phyloP scores from a whole-genome alignment of 2,888 invertebrate genomes.

The Heliconius aoede region DNA sequence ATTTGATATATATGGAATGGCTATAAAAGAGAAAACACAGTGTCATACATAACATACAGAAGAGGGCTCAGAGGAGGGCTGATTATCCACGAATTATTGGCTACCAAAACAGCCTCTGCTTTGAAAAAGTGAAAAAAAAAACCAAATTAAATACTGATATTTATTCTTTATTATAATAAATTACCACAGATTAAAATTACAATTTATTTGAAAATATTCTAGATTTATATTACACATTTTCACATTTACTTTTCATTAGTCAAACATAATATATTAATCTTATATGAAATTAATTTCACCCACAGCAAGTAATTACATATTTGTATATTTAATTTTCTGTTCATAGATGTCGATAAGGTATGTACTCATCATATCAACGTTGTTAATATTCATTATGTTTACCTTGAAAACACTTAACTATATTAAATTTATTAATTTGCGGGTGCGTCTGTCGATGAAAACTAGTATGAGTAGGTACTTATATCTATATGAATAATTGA shows the following conservation, averaged over 20 bases:
- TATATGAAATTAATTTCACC: background rate
- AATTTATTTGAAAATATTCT: background rate
- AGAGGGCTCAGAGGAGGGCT: background rate
- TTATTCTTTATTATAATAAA: background rate
- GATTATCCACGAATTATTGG: background rate
- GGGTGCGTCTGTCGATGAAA: background rate
- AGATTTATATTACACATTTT: background rate
- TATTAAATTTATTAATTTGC: constrained; percentile 13
- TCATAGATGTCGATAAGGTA: constrained; percentile 17
- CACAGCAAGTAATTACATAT: background rate
- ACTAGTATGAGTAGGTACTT: no score
- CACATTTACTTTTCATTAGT: constrained; percentile 4
- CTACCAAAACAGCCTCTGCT: background rate
- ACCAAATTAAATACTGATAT: background rate
- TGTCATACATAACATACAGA: background rate
- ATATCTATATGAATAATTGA: background rate
- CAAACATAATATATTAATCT: background rate
- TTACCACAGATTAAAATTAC: background rate
- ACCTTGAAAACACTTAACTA: constrained; percentile 13
- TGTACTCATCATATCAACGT: constrained; percentile 11
- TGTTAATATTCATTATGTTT: constrained; percentile 26
- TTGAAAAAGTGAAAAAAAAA: background rate
- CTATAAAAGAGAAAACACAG: background rate
- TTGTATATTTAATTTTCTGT: background rate
- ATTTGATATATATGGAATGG: background rate